These are phyloP conservation scores for Bibio marci DNA, from an alignment of 2,888 invertebrate species.

Conservation along the genomic window DNA sequence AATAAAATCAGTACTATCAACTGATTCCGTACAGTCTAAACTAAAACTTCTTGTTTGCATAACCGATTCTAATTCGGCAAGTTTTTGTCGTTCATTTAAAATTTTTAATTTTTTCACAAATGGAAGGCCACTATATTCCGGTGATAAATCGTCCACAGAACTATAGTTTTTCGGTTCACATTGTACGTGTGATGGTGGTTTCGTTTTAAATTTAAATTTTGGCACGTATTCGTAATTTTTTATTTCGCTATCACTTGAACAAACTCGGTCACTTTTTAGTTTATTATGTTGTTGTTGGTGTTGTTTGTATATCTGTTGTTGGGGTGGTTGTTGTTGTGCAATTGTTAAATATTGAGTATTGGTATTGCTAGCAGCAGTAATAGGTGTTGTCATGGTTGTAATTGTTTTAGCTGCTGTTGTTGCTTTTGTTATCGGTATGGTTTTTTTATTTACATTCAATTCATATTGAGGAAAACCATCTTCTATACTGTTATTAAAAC, in stretches of 20 bases:
- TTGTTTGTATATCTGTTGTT: no score
- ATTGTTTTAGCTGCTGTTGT: slow-evolving; percentile 20
- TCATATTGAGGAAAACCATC: slow-evolving; percentile 7
- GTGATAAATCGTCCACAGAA: slow-evolving; percentile 74
- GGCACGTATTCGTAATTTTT: slow-evolving; percentile 4
- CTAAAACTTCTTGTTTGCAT: slow-evolving; percentile 65
- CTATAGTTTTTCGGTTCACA: slow-evolving; percentile 46
- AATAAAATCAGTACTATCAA: slow-evolving; percentile 35
- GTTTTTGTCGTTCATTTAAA: slow-evolving; percentile 70
- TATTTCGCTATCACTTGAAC: slow-evolving; percentile 11
- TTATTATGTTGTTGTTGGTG: slow-evolving; percentile 7
- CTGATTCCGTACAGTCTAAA: slow-evolving; percentile 49
- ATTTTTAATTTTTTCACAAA: slow-evolving; percentile 81
- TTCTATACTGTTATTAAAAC: slow-evolving; percentile 18
- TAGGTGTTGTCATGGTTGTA: not conserved
- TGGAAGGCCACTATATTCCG: slow-evolving; percentile 70
- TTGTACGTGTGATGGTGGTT: slow-evolving; percentile 5
- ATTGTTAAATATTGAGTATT: slow-evolving; percentile 2
- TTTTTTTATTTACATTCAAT: slow-evolving; percentile 6
- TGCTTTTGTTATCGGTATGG: slow-evolving; percentile 19
- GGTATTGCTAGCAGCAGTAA: slow-evolving; percentile 6
- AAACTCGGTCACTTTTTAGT: slow-evolving; percentile 5
- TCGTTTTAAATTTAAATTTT: slow-evolving; percentile 8
- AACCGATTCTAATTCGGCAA: slow-evolving; percentile 63
- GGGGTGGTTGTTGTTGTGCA: slow-evolving; percentile 3